Evolutionary conservation across 2,888 invertebrate species (phyloP), one percentile per base, ranked within the genome.

Genomic region (Plebejus melissa): DNA sequence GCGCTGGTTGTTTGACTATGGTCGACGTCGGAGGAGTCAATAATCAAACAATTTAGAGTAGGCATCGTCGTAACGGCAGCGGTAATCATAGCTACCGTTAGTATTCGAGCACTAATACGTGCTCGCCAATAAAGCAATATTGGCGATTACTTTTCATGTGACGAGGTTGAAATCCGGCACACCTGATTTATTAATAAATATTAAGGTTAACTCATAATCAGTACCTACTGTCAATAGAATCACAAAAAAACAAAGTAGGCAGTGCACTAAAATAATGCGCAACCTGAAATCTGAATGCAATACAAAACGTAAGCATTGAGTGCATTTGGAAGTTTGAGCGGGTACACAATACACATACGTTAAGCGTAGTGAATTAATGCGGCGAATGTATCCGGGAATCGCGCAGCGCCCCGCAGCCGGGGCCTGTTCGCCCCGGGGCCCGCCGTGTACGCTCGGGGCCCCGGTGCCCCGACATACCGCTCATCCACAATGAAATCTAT

Each of bases 361-460:
- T 32, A 32, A 36, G 65, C 65, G 65, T 36, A 32, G 65, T 65
- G 65, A 65, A 65, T 65, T 65, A 65, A 65, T 65, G 65, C 65
- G 65, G 65, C 13, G 41, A 70, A 70, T 41, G 41, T 41, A 70
- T 41, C 70, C 70, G 41, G 70, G 22, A 70, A 41, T 28, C 28
- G 38, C 70, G 38, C 41, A 41, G 70, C 41, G 65, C 70, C 70
- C 70, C 81, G 74, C 81, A 82, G 81, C 82, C 81, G 84, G 83
- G 81, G 82, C 83, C 81, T 86, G 87, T 88, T 83, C 77, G 88
- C 86, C 83, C 82, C 81, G 83, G 88, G 82, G 82, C 79, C 82
- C 80, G 83, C 75, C 90, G 83, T 92, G 91, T 91, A 86, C 84
- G 87, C 89, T 82, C 82, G 81, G 87, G 88, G 50, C 50, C 22